Conservation (phyloP, 2,113 vertebrate genomes). For the Cichladusa arquata region DNA sequence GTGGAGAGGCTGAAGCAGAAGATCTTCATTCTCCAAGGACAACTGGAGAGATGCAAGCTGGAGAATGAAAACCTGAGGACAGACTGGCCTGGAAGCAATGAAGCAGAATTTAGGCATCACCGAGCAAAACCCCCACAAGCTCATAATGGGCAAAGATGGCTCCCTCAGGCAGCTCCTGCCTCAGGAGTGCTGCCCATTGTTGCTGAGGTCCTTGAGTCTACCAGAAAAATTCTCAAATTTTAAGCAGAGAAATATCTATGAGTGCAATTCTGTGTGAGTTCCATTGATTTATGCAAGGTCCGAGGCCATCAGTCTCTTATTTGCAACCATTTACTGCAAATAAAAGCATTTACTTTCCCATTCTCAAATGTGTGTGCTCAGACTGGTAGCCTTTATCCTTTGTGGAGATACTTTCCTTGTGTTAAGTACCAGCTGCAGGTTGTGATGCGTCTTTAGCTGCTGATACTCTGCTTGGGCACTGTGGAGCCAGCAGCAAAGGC, state of each 20-base stretch:
- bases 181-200: slow-evolving; percentile 9
- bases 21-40: slow-evolving; percentile 75
- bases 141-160: slow-evolving; percentile 59
- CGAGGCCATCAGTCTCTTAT: accelerated
- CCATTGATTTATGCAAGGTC: accelerated
- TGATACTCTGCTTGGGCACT: not conserved
- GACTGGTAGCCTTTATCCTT: not conserved
- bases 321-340: not conserved
- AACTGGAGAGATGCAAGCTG: slow-evolving; percentile 60
- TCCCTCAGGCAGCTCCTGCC: slow-evolving; percentile 61
- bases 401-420: not conserved
- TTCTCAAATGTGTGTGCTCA: not conserved
- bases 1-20: slow-evolving; percentile 76
- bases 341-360: not conserved
- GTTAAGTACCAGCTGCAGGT: not conserved
- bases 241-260: not conserved
- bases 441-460: not conserved
- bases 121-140: slow-evolving; percentile 73
- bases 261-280: not conserved
- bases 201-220: slow-evolving; percentile 64
- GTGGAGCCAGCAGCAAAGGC: not conserved
- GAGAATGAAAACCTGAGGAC: slow-evolving; percentile 72
- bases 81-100: slow-evolving; percentile 54
- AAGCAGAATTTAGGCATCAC: slow-evolving; percentile 72
- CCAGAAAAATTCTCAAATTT: slow-evolving; percentile 48